These are phyloP conservation scores for Mixornis gularis DNA, from an alignment of 2,113 vertebrate genomes.

Conservation along the genomic window DNA sequence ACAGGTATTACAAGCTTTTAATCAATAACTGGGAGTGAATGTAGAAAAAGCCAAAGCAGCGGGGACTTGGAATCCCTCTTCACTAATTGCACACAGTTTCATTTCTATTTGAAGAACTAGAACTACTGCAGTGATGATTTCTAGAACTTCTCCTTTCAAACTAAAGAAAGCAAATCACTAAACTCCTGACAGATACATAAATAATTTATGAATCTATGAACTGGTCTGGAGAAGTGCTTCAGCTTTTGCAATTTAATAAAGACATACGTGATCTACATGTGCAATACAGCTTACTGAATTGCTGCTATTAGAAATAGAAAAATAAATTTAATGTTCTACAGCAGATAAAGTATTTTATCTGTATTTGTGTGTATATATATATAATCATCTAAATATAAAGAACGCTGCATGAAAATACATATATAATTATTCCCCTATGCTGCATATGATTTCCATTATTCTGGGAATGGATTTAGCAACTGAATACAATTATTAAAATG, in stretches of 20 bases:
- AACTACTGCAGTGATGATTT: neutral
- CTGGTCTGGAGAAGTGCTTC: neutral
- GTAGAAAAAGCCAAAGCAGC: neutral
- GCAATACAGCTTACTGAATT: neutral
- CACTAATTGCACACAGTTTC: neutral
- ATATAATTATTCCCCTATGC: neutral
- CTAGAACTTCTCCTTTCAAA: neutral
- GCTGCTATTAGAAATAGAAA: neutral
- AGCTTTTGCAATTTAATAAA: neutral
- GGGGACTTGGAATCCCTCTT: neutral
- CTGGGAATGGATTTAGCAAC: neutral
- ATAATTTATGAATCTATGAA: neutral
- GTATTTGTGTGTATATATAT: neutral
- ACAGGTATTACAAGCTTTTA: neutral
- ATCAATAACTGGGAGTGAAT: neutral
- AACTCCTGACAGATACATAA: neutral
- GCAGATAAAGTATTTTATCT: neutral
- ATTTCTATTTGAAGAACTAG: neutral
- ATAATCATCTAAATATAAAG: neutral
- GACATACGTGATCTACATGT: neutral
- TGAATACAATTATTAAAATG: neutral
- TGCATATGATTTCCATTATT: neutral
- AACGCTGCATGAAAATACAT: neutral
- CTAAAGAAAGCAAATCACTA: neutral
- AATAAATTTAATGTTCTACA: fast-evolving